Conservation (phyloP, 2,113 vertebrate genomes). For the Chiloscyllium plagiosum region DNA sequence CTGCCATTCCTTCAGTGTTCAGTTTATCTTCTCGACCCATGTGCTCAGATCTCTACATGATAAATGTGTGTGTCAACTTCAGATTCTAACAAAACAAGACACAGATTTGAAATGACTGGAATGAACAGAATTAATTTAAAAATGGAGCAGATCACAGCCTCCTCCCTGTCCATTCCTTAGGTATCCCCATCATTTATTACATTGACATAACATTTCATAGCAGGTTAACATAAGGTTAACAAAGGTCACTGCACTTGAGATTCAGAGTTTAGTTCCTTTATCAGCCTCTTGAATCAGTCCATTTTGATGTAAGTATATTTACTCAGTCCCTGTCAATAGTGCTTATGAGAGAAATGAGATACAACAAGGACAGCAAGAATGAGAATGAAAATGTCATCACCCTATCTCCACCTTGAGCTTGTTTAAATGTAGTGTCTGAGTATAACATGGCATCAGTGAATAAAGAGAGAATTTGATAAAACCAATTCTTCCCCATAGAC, state of each 20-base stretch:
- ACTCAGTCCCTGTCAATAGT: neutral
- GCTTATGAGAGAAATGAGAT: neutral
- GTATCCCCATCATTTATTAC: neutral
- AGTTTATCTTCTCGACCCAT: neutral
- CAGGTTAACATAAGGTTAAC: neutral
- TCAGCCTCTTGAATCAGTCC: neutral
- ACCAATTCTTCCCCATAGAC: neutral
- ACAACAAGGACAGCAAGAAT: neutral
- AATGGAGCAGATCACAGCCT: neutral
- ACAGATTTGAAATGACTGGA: neutral
- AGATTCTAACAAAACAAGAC: neutral
- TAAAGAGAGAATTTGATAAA: neutral
- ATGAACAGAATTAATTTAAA: neutral
- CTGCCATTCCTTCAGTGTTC: neutral
- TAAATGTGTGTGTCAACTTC: neutral
- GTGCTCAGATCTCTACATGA: neutral
- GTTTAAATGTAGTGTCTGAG: neutral
- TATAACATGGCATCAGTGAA: neutral
- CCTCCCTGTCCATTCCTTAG: neutral
- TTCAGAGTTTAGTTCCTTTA: no score
- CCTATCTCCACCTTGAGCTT: neutral
- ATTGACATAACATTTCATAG: neutral
- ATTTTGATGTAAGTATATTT: neutral
- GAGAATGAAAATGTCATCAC: neutral
- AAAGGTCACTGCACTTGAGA: neutral